Evolutionary conservation across 2,797 vertebrate species (phyloP).

Genomic region (Pangasius sanitwongsei): DNA sequence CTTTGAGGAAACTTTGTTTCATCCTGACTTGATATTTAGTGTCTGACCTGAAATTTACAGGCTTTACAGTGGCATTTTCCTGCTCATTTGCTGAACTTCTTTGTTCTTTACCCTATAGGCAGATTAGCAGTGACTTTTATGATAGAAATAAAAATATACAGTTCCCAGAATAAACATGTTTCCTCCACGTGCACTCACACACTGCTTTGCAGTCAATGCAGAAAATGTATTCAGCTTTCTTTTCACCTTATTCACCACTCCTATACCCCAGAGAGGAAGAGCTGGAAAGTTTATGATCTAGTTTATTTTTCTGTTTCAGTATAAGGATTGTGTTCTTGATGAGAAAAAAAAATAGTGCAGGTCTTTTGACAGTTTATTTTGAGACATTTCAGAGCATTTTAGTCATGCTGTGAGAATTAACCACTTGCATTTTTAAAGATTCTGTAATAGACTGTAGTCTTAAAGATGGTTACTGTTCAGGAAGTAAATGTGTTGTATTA

Average conservation of each 20-base stretch:
- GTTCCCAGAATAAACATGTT: neutral
- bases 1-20: too few species aligned
- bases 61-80: neutral
- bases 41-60: neutral
- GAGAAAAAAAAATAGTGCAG: neutral
- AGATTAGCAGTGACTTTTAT: neutral
- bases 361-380: neutral
- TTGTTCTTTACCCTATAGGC: neutral
- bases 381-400: neutral
- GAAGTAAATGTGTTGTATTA: neutral
- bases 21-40: neutral
- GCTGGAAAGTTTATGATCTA: neutral
- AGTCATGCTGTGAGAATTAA: neutral
- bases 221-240: neutral
- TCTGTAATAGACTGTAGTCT: neutral
- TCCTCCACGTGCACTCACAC: neutral
- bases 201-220: neutral
- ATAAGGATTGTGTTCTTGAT: neutral
- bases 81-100: neutral
- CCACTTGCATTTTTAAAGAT: neutral
- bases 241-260: neutral
- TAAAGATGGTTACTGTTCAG: neutral
- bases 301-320: neutral
- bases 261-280: neutral
- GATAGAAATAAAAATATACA: neutral